phyloP scores from a whole-genome alignment of 2,113 vertebrate species.

The Nestor notabilis region DNA sequence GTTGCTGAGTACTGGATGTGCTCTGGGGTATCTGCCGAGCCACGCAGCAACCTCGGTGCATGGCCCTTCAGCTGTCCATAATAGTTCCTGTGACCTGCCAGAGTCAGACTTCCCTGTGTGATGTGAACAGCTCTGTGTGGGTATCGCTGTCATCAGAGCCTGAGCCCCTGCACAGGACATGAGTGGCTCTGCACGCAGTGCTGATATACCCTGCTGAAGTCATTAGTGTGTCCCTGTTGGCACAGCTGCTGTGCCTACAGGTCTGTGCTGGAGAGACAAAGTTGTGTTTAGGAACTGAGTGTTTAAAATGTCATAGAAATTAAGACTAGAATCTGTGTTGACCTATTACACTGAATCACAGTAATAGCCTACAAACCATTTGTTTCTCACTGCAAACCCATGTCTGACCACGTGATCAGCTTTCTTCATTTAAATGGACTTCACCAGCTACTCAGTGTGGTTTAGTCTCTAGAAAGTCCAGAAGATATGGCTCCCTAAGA shows the following conservation, averaged over 20 bases:
- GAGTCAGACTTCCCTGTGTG: rapidly evolving
- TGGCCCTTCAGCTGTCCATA: background rate
- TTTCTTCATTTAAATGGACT: background rate
- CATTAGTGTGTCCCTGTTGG: background rate
- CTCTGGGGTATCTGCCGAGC: background rate
- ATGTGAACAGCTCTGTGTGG: rapidly evolving
- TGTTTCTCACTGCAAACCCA: background rate
- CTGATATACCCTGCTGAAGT: rapidly evolving
- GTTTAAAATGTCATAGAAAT: background rate
- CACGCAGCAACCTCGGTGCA: rapidly evolving
- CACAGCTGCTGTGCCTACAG: background rate
- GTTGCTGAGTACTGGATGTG: background rate
- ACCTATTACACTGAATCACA: background rate
- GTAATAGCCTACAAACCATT: background rate
- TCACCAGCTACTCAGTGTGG: background rate
- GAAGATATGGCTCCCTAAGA: background rate
- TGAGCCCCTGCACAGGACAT: rapidly evolving
- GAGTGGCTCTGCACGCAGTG: rapidly evolving
- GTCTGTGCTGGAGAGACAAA: background rate
- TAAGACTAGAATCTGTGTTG: background rate
- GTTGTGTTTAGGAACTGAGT: background rate
- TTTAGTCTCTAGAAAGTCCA: background rate
- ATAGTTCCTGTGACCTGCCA: background rate
- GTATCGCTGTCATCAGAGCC: rapidly evolving
- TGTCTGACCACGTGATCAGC: background rate